phyloP scores from a whole-genome alignment of 2,888 invertebrate genomes.

The Drosophila lacicola region DNA sequence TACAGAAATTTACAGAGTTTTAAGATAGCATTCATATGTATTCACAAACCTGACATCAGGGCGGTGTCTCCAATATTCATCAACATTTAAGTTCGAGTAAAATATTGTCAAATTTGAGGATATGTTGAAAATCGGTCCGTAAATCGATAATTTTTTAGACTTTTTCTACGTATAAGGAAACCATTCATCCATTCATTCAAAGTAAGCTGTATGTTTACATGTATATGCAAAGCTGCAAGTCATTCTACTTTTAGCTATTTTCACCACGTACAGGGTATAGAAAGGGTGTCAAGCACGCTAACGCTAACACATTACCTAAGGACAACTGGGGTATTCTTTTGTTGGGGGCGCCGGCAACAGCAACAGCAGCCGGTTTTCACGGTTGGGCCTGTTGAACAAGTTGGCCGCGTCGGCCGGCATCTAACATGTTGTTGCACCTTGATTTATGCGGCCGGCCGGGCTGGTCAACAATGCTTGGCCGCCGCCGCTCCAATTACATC shows the following conservation, averaged over 20 bases:
- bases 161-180: too few relatives aligned
- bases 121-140: too few relatives aligned
- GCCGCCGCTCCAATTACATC: conserved; percentile 72
- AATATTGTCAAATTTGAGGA: too few relatives aligned
- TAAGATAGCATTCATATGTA: too few relatives aligned
- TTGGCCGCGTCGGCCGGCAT: conserved; percentile 42
- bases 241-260: neutral
- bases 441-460: conserved; percentile 55
- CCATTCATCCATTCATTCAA: too few relatives aligned
- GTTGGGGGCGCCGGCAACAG: conserved; percentile 14
- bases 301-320: conserved; percentile 59
- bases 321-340: conserved; percentile 34
- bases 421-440: conserved; percentile 61
- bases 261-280: conserved; percentile 6
- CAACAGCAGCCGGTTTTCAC: conserved; percentile 38
- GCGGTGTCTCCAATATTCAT: too few relatives aligned
- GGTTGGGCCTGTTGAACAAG: conserved; percentile 54
- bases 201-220: too few relatives aligned
- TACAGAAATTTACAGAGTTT: too few relatives aligned
- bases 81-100: too few relatives aligned
- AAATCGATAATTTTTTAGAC: too few relatives aligned
- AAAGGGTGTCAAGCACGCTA: conserved; percentile 61
- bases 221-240: too few relatives aligned
- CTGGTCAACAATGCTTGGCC: conserved; percentile 51
- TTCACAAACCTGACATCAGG: too few relatives aligned